phyloP scores from a whole-genome alignment of 1,140 invertebrate genomes.

The Hyles vespertilio region DNA sequence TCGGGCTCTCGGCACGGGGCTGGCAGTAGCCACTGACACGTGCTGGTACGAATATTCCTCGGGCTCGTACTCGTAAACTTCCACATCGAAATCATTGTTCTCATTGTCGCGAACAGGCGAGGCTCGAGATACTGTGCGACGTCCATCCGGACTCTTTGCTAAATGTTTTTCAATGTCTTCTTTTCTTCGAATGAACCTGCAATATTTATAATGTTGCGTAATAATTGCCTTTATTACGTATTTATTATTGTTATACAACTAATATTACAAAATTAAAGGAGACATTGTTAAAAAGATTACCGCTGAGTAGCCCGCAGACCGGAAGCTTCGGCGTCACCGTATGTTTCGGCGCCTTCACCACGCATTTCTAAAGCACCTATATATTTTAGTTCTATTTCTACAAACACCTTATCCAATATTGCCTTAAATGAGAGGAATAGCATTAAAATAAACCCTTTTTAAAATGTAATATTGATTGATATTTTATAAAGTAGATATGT shows the following conservation, averaged over 20 bases:
- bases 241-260: too few species aligned
- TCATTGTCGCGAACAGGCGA: constrained; percentile 19
- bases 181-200: constrained; percentile 52
- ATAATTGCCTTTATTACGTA: too few species aligned
- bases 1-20: constrained; percentile 33
- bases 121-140: constrained; percentile 13
- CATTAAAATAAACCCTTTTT: neutral
- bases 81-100: constrained; percentile 54
- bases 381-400: constrained; percentile 18
- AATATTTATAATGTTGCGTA: neutral
- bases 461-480: constrained; percentile 1
- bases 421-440: constrained; percentile 13
- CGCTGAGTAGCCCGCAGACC: constrained; percentile 36
- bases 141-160: constrained; percentile 23
- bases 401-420: constrained; percentile 28
- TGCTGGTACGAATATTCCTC: constrained; percentile 40
- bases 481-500: constrained; percentile 6
- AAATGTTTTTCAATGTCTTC: constrained; percentile 48
- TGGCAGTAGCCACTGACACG: constrained; percentile 22
- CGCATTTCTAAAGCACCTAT: constrained; percentile 9
- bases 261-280: too few species aligned
- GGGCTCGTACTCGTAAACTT: constrained; percentile 42
- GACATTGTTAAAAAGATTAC: constrained; percentile 12
- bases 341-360: constrained; percentile 13
- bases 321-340: constrained; percentile 12